Base-by-base conservation (phyloP, 2,113 vertebrate species). In the Forbesichthys papilliferus region DNA sequence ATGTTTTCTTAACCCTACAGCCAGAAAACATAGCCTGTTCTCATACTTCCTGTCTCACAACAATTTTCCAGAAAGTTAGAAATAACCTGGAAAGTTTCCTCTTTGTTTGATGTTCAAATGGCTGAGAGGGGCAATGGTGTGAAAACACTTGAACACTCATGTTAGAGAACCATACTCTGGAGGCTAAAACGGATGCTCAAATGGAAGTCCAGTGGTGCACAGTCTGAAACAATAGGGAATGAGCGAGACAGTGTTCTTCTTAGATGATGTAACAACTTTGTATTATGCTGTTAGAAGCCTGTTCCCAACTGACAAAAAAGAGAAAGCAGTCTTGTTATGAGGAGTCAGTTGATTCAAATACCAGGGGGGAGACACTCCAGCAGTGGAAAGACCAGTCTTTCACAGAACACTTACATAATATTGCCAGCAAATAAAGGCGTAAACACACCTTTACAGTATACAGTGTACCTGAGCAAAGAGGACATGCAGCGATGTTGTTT, bases 341-440 rank as follows among this genome's bases (percentile, higher is more conserved):
- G 34, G 60, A 82, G 49, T 86, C 76, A 75, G 5, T 36, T 66
- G 51, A 55, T 76, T 68, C 68, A 82, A 74, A 72, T 81, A 84
- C 85, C 73, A 75, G 64, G 55, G 73, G 71, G 76, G 59, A 79
- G 66, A 83, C 73, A 78, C 69, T 78, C 61, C 52, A 57, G 56
- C 74, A 86, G 71, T 86, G 72, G 78, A 87, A 84, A 88, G 79
- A 85, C 84, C 72, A 84, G 84, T 82, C 81, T 71, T 66, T 82
- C 75, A 48, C 52, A 71, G 49, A 57, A 48, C 51, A 48, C 78
- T 85, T 84, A 75, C 66, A 69, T 75, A 79, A 84, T 61, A 33
- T 57, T 63, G 61, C 57, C 73, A 34, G 16, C 69, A 70, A 71
- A 75, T 73, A 73, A 9, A 62, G 66, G 61, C 3, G 9, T 27